A percentile compares a stretch with the other conserved stretches of the same genome.
phyloP scores from a whole-genome alignment of 2,113 vertebrate species.

The Pandion haliaetus region DNA sequence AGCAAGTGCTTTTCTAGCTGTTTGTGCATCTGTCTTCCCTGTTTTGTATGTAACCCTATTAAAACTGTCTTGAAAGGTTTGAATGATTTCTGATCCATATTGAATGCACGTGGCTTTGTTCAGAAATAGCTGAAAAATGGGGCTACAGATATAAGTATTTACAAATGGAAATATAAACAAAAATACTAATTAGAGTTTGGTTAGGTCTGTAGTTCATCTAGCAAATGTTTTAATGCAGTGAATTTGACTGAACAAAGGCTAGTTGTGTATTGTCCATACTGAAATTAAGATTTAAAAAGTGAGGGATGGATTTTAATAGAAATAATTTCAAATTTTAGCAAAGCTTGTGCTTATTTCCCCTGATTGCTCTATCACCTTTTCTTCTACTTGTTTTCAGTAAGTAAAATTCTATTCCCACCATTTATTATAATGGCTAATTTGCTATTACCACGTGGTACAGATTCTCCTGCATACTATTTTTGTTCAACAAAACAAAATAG shows the following conservation, averaged over 20 bases:
- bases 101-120: neutral
- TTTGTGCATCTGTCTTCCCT: neutral
- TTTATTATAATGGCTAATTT: neutral
- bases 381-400: neutral
- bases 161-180: neutral
- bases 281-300: neutral
- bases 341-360: neutral
- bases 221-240: neutral
- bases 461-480: neutral
- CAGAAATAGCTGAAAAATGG: neutral
- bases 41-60: neutral
- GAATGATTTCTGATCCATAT: neutral
- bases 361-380: neutral
- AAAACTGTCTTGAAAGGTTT: neutral
- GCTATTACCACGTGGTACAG: neutral
- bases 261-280: neutral
- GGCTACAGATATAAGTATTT: neutral
- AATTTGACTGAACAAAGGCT: neutral
- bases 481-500: neutral
- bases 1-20: neutral
- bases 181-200: neutral
- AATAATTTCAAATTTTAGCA: neutral
- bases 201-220: neutral
- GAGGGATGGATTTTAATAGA: neutral
- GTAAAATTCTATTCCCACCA: neutral